Evolutionary conservation across 1,140 invertebrate species (phyloP), one percentile per base, ranked within the genome.

Genomic region (Helicoverpa zea): DNA sequence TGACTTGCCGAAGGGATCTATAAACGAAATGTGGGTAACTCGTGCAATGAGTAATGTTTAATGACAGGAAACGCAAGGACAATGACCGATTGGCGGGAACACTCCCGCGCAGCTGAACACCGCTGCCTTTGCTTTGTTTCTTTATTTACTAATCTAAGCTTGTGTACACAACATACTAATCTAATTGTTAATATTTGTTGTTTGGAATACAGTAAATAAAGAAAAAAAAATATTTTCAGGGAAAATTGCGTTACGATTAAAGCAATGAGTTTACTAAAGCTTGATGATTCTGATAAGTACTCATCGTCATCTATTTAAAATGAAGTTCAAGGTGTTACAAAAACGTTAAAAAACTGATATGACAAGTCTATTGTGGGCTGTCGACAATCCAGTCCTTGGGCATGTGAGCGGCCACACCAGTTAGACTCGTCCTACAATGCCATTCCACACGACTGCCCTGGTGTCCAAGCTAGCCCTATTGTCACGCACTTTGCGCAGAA

Each of bases 41-140:
- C 61, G 59, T 58, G 58, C 47, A 81, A 86, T 84, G 75, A 81
- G 66, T 79, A 81, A 84, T 84, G 80, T 51, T 81, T 82, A 79
- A 78, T 73, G 74, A 80, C 80, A 84, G 80, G 81, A 83, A 81
- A 82, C 75, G 58, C 74, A 86, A 85, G 85, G 84, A 80, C 85
- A 88, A 81, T 75, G 88, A 84, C 88, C 87, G 88, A 91, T 91
- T 88, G 83, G 76, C 51, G 12, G 77, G 59, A 80, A 77, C 86
- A 83, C 85, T 85, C 87, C 85, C 72, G 81, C 79, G 79, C 75
- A 83, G 79, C 81, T 80, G 63, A 59, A 30, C 81, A 68, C 16
- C 30, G 52, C 30, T 29, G 70, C 75, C 70, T 82, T 82, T 75
- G 77, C 51, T 79, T 82, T 78, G 47, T 76, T 82, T 75, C 76